phyloP scores from a whole-genome alignment of 2,113 vertebrate genomes.

The Pontoporia blainvillei region DNA sequence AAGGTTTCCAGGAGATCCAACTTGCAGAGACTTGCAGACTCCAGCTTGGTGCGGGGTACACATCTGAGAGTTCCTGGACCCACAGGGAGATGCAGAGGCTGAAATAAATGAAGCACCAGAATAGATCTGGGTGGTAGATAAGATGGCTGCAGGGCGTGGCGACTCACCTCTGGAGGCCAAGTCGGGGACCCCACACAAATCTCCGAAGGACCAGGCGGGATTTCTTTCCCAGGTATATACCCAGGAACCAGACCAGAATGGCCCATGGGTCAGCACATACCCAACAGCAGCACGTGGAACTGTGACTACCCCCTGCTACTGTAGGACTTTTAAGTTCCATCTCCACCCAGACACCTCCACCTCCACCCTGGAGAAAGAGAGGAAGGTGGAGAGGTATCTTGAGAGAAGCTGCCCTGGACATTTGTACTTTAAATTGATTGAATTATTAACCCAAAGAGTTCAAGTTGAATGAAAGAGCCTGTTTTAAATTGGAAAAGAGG shows the following conservation, averaged over 20 bases:
- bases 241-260: neutral
- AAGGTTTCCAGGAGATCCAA: neutral
- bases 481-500: conserved; percentile 35
- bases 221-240: neutral
- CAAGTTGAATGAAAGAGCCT: neutral
- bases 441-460: neutral
- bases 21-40: neutral
- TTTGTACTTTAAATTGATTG: neutral
- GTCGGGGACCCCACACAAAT: neutral
- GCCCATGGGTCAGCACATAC: neutral
- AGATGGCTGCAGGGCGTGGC: neutral
- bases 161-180: neutral
- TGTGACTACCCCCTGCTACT: fast-evolving
- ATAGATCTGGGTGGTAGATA: neutral
- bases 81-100: neutral
- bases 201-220: neutral
- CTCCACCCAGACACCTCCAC: too few relatives aligned
- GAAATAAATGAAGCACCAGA: neutral
- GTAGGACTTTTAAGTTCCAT: neutral
- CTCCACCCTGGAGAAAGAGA: neutral
- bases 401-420: neutral
- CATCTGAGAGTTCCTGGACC: neutral
- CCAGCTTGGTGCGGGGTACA: neutral
- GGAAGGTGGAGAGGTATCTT: neutral
- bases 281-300: fast-evolving